Base-by-base conservation (phyloP, 2,888 invertebrate genomes). In the Acanthopleura granulata region DNA sequence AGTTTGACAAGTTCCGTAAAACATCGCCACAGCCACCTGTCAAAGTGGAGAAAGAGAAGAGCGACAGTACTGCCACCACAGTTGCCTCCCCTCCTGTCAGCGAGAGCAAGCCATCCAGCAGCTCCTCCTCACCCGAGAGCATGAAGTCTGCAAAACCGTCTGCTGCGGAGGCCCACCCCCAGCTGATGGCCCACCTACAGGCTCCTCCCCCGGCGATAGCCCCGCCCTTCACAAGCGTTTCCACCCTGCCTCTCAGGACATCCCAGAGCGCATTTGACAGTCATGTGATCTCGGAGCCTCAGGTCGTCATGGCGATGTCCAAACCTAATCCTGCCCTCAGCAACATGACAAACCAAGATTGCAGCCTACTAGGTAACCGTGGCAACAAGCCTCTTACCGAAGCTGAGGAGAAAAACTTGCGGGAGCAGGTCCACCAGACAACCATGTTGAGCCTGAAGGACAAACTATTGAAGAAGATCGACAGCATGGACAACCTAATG, bases 1-100 rank as follows among this genome's bases (percentile, higher is more conserved):
- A 87, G 73, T 87, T 87, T 82, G 87, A 87, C 78, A 86, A 86
- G 74, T 75, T 86, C 57, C 78, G 87, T 27, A 86, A 86, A 72
- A 66, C 66, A 16, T 66, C 66, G 1, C 74, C 50, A 18, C 49
- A 62, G 27, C 22, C 50, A 18, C 18, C 49, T 16, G n/a, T 22
- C 9, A 49, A 6, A 6, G 25, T 62, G 49, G n/a, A n/a, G 12
- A 16, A 27, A 22, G 30, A 57, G 62, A 12, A 57, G 62, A 22
- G 15, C 40, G 50, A 40, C n/a, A 49, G 15, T 49, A 0, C n/a
- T 30, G 15, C 40, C 25, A 18, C 57, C 49, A n/a, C 50, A 50
- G 11, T 27, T 27, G 27, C 22, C 49, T 14, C 62, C 49, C 9
- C 16, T 9, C 9, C 29, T 22, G 1, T 27, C 49, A 29, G 49